phyloP scores from a whole-genome alignment of 2,797 vertebrate genomes.

The Sebastes minor region DNA sequence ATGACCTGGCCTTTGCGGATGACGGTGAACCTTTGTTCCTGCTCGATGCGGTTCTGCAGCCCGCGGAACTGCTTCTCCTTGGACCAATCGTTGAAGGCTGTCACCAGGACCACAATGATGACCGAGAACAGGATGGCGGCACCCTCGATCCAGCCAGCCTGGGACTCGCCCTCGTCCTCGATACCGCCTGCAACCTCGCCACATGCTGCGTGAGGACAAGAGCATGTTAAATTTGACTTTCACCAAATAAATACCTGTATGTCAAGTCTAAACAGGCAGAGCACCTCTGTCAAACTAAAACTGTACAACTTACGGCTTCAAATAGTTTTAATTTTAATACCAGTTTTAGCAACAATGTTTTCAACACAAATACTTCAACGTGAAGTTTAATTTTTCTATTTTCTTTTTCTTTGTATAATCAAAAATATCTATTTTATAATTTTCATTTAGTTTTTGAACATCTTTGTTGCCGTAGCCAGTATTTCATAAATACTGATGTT shows the following conservation, averaged over 20 bases:
- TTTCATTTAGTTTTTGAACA: background rate
- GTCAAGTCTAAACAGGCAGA: background rate
- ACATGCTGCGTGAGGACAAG: constrained; percentile 79
- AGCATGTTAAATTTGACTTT: background rate
- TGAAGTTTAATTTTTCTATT: background rate
- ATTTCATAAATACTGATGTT: background rate
- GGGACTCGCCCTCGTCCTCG: constrained; percentile 91
- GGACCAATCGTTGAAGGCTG: constrained; percentile 98
- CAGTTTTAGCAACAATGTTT: background rate
- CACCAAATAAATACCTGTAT: background rate
- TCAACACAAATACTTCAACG: background rate
- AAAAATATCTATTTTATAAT: background rate
- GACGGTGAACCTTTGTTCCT: constrained; percentile 96
- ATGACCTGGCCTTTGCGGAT: constrained; percentile 97
- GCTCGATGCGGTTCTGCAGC: constrained; percentile 96
- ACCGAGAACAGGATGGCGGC: constrained; percentile 96
- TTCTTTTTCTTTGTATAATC: background rate
- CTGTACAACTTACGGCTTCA: background rate
- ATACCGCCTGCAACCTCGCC: constrained; percentile 76
- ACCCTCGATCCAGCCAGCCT: constrained; percentile 98
- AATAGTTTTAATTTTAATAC: background rate
- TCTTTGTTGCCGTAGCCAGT: background rate
- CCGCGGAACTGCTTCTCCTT: constrained; percentile 99
- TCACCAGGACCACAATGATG: constrained; percentile 95
- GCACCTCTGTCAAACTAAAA: background rate